phyloP scores from a whole-genome alignment of 2,888 invertebrate species.

The Sussaba pulchella region DNA sequence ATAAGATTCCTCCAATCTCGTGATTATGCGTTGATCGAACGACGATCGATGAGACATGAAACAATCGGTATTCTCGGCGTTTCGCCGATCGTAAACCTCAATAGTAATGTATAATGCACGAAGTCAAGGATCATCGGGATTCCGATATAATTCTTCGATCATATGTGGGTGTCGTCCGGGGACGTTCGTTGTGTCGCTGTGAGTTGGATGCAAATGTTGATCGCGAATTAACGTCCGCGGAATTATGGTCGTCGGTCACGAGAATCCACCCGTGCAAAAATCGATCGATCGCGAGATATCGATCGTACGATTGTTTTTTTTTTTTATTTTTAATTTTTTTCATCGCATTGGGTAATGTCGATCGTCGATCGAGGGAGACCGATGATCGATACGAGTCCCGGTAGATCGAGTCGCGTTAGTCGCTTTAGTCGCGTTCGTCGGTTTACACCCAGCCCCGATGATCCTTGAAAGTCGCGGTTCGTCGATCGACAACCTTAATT shows the following conservation, averaged over 20 bases:
- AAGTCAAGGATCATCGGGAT: slow-evolving; percentile 69
- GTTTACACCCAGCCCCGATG: background rate
- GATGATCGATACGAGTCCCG: background rate
- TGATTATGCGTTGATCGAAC: slow-evolving; percentile 19
- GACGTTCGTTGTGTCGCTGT: slow-evolving; percentile 51
- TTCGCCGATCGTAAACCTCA: slow-evolving; percentile 72
- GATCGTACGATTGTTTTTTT: background rate
- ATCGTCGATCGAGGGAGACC: background rate
- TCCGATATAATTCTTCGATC: slow-evolving; percentile 69
- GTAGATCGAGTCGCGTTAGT: too few relatives aligned
- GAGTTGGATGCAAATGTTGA: slow-evolving; percentile 69
- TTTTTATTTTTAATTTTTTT: background rate
- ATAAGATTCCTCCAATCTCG: background rate
- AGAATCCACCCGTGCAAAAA: slow-evolving; percentile 43
- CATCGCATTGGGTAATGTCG: background rate
- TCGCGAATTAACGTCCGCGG: slow-evolving; percentile 66
- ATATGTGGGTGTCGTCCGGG: background rate
- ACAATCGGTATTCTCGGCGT: slow-evolving; percentile 54
- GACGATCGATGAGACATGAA: background rate
- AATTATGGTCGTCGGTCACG: slow-evolving; percentile 60
- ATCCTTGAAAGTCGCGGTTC: slow-evolving; percentile 50
- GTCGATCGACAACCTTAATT: slow-evolving; percentile 63
- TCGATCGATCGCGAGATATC: slow-evolving; percentile 22
- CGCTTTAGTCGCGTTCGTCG: background rate
- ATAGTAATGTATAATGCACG: slow-evolving; percentile 60